Evolutionary conservation across 1,140 invertebrate species (phyloP), one percentile per base, ranked within the genome.

Genomic region (Agrypnia vestita): DNA sequence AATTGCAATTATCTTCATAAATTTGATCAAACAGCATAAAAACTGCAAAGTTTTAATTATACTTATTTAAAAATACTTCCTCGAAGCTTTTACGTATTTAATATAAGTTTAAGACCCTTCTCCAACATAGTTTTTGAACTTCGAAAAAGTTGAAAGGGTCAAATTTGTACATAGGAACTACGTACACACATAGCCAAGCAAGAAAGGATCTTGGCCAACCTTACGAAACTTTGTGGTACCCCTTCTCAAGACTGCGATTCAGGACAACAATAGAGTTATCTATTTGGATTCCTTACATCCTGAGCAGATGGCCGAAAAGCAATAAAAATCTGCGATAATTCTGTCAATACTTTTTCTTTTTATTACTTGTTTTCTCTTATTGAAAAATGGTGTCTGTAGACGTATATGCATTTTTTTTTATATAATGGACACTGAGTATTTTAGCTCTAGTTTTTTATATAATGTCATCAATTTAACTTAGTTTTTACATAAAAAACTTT

Each of bases 201-300:
- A 35, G 25, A 19, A n/a, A 71, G 19, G 67, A 46, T 4, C 10
- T 25, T 17, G 12, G 1, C 67, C 49, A 71, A 71, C 67, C 67
- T 71, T 8, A 15, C 46, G 10, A 71, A 71, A 71, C 67, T 71
- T 51, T 71, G 67, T 11, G 47, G 67, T 71, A 17, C 12, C 13
- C 67, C 10, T 71, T 17, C 67, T 44, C 12, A 44, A 15, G 7
- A 11, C 17, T 19, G 13, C 15, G 43, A 9, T 19, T 9, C 15
- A 19, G 10, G 21, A 21, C 47, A 11, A 71, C 67, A 71, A 71
- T 71, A 49, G 67, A 71, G 67, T 71, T 71, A 71, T 71, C 67
- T 71, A 15, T 11, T 11, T 25, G 67, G 51, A 71, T 71, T 71
- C 47, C 67, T 15, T 15, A 71, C 67, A 71, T 53, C 49, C 67